Base-by-base conservation (phyloP, 2,888 invertebrate species). In the Pilophorus perplexus region DNA sequence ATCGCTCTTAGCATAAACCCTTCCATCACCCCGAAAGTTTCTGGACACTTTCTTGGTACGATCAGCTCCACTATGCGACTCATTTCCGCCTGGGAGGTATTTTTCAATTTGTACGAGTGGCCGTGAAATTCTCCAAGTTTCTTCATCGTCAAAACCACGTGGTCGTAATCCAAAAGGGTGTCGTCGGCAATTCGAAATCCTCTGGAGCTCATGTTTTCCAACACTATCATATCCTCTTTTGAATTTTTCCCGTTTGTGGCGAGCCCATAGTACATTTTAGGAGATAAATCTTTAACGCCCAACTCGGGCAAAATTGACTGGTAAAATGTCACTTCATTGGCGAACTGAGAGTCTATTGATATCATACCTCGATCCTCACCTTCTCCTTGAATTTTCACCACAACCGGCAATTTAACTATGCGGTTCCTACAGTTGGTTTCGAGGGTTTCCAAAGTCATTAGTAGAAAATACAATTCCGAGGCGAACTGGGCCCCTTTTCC, bases 121-220 rank as follows among this genome's bases (percentile, higher is more conserved):
- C 76, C 74, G 67, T 77, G 77, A 23, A 75, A 72, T 4, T 68
- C 69, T 0, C 74, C 74, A 10, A 77, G 68, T 1, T 72, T 50
- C 27, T 57, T 67, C 14, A 75, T 14, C 54, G 71, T 40, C 42
- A 71, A 37, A 1, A 67, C 27, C 50, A 73, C 73, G 37, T 76
- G 75, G 0, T 74, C 73, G 25, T 69, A 72, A 65, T 74, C 75
- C 60, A 75, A 71, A 5, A 73, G 57, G 1, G 69, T 4, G 48
- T 62, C 70, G 60, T 74, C 73, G 52, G 75, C 68, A n/a, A 70
- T 69, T 1, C 18, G 60, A 62, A 73, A 76, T 8, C 74, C 73
- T 2, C 70, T 66, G 1, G 65, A 4, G 3, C 57, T 66, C 3
- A 72, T 70, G 54, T 76, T 74, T 55, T 75, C 75, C 57, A 76